Conservation (phyloP, 2,797 vertebrate species). For the Mormyrus proboscirostris region DNA sequence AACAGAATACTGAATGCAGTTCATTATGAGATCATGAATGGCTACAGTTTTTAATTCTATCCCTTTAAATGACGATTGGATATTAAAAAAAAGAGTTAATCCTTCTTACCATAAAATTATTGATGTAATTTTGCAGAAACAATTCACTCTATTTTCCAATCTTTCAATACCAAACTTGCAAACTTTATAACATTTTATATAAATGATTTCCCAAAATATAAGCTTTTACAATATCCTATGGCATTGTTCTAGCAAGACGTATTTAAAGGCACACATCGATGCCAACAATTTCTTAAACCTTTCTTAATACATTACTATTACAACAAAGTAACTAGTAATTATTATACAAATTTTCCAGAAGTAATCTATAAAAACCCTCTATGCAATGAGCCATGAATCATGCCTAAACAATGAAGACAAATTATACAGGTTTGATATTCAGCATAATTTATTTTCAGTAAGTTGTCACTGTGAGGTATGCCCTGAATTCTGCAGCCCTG, state of each 20-base stretch:
- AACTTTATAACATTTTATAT: neutral
- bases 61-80: neutral
- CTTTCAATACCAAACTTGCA: neutral
- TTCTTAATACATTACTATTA: neutral
- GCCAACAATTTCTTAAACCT: neutral
- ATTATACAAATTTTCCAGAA: neutral
- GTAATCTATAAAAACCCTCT: neutral
- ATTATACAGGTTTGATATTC: constrained; percentile 1
- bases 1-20: neutral
- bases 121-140: neutral
- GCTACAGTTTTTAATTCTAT: neutral
- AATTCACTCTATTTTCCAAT: neutral
- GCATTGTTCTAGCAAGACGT: neutral
- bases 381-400: neutral
- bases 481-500: neutral
- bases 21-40: neutral
- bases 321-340: neutral
- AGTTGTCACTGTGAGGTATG: neutral
- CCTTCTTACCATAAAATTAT: neutral
- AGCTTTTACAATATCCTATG: neutral
- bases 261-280: neutral
- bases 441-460: neutral
- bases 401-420: neutral
- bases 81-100: neutral
- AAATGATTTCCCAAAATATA: neutral